phyloP scores from a whole-genome alignment of 2,113 vertebrate genomes.

The Neotoma lepida region DNA sequence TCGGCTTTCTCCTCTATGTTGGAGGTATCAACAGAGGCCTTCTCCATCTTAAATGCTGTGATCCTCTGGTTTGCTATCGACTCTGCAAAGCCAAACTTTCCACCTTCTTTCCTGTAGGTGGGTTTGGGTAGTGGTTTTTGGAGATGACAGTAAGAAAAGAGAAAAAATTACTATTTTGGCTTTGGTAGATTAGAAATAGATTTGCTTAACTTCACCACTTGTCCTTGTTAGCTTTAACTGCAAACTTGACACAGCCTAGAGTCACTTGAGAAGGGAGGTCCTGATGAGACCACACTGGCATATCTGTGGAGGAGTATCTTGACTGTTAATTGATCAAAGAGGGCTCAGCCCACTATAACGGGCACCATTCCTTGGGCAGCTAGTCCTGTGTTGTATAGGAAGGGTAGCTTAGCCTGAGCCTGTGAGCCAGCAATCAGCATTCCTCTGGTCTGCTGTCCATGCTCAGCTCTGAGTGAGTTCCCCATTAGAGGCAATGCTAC shows the following conservation, averaged over 20 bases:
- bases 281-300: not conserved
- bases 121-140: not conserved
- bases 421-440: not conserved
- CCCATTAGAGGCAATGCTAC: not conserved
- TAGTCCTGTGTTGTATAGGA: not conserved
- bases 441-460: not conserved
- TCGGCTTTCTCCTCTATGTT: conserved; percentile 87
- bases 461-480: not conserved
- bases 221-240: not conserved
- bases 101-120: conserved; percentile 92
- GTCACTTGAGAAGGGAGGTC: not conserved
- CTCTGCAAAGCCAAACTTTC: conserved; percentile 95
- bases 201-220: not conserved
- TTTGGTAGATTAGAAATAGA: not conserved
- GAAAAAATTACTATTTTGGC: conserved; percentile 23
- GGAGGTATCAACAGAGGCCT: conserved; percentile 87
- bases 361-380: not conserved
- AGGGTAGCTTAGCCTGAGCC: not conserved
- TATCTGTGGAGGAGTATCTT: not conserved
- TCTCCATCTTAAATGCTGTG: conserved; percentile 92
- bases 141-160: not conserved
- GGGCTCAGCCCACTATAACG: not conserved
- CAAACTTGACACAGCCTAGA: not conserved
- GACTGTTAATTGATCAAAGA: not conserved
- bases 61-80: conserved; percentile 93